Base-by-base conservation (phyloP, 23 tunicate species). In the Phallusia fumigata region DNA sequence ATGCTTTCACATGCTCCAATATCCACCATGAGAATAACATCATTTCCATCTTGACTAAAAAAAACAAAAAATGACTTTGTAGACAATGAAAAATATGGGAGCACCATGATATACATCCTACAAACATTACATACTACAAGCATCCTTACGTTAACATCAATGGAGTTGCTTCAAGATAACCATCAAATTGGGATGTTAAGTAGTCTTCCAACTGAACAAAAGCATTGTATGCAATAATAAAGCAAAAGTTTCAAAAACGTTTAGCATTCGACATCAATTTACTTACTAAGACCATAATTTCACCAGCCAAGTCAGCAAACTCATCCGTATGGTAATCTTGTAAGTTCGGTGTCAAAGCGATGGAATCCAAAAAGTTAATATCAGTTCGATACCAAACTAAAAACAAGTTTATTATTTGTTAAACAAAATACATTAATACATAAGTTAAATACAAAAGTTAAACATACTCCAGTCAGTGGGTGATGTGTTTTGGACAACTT, bases 81-180 rank as follows among this genome's bases (percentile, higher is more conserved):
- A 40, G 47, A 40, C 47, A 40, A 40, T 40, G 10, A 5, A 40
- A 10, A 40, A 40, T 10, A 40, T 40, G 10, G 47, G 47, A 40
- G 10, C 47, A 40, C n/a, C n/a, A n/a, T n/a, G n/a, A n/a, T n/a
- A n/a, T n/a, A n/a, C n/a, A n/a, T n/a, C n/a, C n/a, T n/a, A n/a
- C n/a, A n/a, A n/a, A n/a, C n/a, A n/a, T 10, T 40, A 10, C 47
- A 40, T 10, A 40, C 10, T 40, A 40, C 10, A 3, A 10, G 5
- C 10, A 58, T 21, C 64, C 79, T 76, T 78, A 94, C 98, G 77
- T 82, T 81, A 82, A 88, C 98, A 94, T 94, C 35, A 94, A 87
- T 0, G 98, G 98, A 6, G 98, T 94, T 6, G 98, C 98, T 82
- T 94, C 98, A 19, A 65, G 83, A 64, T 94, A 94, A 16, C 90